Percentiles rank a stretch among this genome's conserved stretches.
Evolutionary conservation across 2,113 vertebrate genomes (phyloP).

Genomic region (Cairina moschata): DNA sequence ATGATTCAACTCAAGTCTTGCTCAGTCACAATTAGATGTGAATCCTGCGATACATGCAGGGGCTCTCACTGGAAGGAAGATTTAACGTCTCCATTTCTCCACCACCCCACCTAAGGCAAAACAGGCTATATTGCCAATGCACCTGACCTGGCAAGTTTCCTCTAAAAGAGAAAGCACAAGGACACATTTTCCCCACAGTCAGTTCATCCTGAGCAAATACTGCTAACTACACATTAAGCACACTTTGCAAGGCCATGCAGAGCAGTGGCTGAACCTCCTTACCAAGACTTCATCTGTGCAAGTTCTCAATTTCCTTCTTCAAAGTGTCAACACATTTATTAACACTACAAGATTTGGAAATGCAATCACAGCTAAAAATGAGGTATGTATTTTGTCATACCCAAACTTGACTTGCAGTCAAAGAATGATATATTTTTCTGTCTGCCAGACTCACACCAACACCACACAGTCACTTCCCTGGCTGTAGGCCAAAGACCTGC

Average conservation of each 20-base stretch:
- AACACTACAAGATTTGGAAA: not conserved
- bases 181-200: not conserved
- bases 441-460: not conserved
- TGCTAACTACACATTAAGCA: not conserved
- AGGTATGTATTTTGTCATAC: not conserved
- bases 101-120: not conserved
- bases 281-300: not conserved
- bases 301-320: not conserved
- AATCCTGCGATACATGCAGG: not conserved
- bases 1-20: not conserved
- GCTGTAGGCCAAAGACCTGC: not conserved
- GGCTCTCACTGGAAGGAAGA: not conserved
- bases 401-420: not conserved
- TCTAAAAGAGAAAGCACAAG: not conserved
- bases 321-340: not conserved
- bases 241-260: not conserved
- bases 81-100: not conserved
- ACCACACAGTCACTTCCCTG: not conserved
- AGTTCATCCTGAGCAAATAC: not conserved
- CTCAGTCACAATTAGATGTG: not conserved
- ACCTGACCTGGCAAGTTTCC: not conserved
- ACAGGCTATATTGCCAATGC: not conserved
- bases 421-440: not conserved
- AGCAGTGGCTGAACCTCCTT: not conserved
- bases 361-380: not conserved